phyloP scores from a whole-genome alignment of 2,888 invertebrate species.

The Drosophila siamana region DNA sequence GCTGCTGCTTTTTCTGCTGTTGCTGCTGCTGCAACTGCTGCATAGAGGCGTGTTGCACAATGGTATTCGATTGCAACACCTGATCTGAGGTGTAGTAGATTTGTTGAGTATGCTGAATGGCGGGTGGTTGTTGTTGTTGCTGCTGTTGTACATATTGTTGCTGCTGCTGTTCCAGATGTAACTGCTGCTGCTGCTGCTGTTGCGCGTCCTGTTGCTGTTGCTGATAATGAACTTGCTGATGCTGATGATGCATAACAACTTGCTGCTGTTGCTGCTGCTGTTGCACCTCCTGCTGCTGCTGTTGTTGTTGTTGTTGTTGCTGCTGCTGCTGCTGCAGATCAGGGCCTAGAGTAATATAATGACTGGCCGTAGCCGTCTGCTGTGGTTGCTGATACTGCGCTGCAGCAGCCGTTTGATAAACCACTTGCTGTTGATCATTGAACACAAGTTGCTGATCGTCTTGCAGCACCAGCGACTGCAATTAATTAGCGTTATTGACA shows the following conservation, averaged over 20 bases:
- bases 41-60: constrained; percentile 77
- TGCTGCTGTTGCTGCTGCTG: constrained; percentile 77
- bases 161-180: constrained; percentile 66
- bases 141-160: constrained; percentile 70
- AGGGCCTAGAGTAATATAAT: constrained; percentile 67
- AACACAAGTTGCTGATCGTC: constrained; percentile 84
- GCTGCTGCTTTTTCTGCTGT: constrained; percentile 58
- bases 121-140: constrained; percentile 65
- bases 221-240: constrained; percentile 76
- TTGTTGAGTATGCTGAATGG: constrained; percentile 76
- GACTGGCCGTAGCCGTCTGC: constrained; percentile 69
- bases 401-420: constrained; percentile 82
- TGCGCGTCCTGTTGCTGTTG: constrained; percentile 70
- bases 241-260: constrained; percentile 72
- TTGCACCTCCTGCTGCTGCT: constrained; percentile 64
- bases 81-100: constrained; percentile 83
- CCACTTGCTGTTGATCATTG: constrained; percentile 86
- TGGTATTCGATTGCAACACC: constrained; percentile 77
- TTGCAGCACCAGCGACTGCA: constrained; percentile 76
- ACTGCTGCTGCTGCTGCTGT: constrained; percentile 69
- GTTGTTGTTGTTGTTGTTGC: constrained; percentile 71
- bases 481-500: too few relatives aligned
- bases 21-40: constrained; percentile 69
- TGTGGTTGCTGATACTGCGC: constrained; percentile 78
- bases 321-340: constrained; percentile 62